Conservation (phyloP, 2,113 vertebrate species). For the Otolemur garnettii region DNA sequence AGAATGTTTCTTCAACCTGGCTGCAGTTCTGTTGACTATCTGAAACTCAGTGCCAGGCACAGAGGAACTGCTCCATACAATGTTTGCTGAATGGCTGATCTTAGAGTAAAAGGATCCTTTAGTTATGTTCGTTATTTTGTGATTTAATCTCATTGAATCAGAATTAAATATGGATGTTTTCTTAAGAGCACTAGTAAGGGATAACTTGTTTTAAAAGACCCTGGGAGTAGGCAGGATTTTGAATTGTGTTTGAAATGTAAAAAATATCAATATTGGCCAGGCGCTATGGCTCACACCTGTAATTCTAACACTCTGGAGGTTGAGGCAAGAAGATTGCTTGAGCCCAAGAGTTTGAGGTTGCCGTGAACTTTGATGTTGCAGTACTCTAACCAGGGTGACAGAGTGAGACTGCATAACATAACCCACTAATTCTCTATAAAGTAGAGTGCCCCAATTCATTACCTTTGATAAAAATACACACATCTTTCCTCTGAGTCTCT, state of each 20-base stretch:
- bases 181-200: not conserved
- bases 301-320: too few relatives aligned
- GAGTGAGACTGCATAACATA: not conserved
- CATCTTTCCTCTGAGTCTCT: not conserved
- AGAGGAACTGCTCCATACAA: not conserved
- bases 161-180: constrained; percentile 6
- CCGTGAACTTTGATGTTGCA: too few relatives aligned
- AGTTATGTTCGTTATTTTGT: not conserved
- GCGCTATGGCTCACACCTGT: too few relatives aligned
- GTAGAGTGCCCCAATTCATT: not conserved
- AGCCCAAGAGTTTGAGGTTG: too few relatives aligned
- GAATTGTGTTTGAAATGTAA: constrained; percentile 25
- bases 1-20: not conserved
- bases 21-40: not conserved
- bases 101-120: not conserved
- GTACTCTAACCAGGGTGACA: too few relatives aligned
- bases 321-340: too few relatives aligned
- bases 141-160: not conserved
- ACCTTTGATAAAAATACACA: constrained; percentile 41
- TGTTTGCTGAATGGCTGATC: not conserved
- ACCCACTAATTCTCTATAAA: constrained; percentile 17
- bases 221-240: not conserved
- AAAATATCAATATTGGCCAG: not conserved
- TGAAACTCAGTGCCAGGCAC: not conserved
- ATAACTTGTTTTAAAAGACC: not conserved